Base-by-base conservation (phyloP, 2,888 invertebrate species). In the Dione juno region DNA sequence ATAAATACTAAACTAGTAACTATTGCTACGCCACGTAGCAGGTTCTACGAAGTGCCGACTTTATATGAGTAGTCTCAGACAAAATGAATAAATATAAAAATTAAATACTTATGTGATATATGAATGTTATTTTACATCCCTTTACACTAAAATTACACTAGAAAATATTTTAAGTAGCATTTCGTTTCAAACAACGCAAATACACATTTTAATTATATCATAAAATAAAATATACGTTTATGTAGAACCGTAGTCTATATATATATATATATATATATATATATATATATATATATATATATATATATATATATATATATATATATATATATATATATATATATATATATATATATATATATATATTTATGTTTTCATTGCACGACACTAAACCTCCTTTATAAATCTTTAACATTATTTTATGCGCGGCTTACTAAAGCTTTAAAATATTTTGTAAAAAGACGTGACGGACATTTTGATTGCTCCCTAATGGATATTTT, bases 391-490 rank as follows among this genome's bases (percentile, higher is more conserved):
- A 64, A 52, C 13, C 43, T 40, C 40, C n/a, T 67, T 63, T 35
- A 71, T 67, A 54, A 28, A 67, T 71, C 70, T 64, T 70, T 67
- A 67, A 71, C 53, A 70, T 70, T 64, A 67, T 70, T 73, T 65
- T 65, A 54, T 59, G 53, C 67, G 48, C 54, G 53, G 28, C 54
- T 67, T 66, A 69, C 65, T 67, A 57, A 70, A 74, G 58, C 70
- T 66, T 70, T 75, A 74, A 69, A 69, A 75, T 70, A 70, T 77
- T 78, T 76, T 71, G 73, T 73, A 75, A 68, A 80, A 81, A 79
- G 77, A 82, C 78, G 76, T 81, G 77, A 82, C 80, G 74, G 78
- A 75, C 76, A 75, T 77, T 77, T 75, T 76, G 80, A 79, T 81
- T 77, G 75, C 75, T 77, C 70, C 69, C 74, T 74, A 75, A 75